phyloP scores from a whole-genome alignment of 2,113 vertebrate species.

The Asarcornis scutulata region DNA sequence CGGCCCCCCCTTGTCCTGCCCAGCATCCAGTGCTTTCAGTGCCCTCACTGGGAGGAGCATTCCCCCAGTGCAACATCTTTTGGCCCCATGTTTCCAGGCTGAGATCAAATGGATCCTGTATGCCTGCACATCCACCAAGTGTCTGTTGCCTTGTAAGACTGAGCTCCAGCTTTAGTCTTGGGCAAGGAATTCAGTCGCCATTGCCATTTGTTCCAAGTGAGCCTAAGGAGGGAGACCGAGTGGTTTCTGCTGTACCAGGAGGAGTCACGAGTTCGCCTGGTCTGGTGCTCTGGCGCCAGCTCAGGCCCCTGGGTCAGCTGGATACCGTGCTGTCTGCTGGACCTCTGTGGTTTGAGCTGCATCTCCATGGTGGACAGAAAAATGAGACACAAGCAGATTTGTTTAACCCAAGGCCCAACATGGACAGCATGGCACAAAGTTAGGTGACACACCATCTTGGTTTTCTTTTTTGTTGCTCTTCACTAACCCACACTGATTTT shows the following conservation, averaged over 20 bases:
- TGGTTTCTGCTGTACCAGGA: background rate
- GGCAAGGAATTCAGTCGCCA: background rate
- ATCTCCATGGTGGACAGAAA: background rate
- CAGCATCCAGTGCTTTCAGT: background rate
- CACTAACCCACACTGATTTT: rapidly evolving
- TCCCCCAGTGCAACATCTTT: background rate
- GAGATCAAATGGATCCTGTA: background rate
- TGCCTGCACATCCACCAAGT: background rate
- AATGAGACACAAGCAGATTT: background rate
- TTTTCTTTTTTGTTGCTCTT: background rate
- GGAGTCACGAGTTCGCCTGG: background rate
- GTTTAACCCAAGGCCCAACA: background rate
- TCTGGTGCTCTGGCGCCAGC: background rate
- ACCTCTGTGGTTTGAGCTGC: background rate
- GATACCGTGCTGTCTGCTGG: rapidly evolving
- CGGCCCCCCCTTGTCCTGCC: rapidly evolving
- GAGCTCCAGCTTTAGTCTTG: background rate
- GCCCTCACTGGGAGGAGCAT: background rate
- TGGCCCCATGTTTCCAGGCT: background rate
- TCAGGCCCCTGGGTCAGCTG: background rate
- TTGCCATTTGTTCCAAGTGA: background rate
- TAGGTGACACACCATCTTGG: too few relatives aligned
- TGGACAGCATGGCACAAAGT: background rate
- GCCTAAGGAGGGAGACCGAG: background rate
- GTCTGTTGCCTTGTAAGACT: background rate